These are phyloP conservation scores for Metallyticus violacea DNA, from an alignment of 2,888 invertebrate genomes.

Conservation along the genomic window DNA sequence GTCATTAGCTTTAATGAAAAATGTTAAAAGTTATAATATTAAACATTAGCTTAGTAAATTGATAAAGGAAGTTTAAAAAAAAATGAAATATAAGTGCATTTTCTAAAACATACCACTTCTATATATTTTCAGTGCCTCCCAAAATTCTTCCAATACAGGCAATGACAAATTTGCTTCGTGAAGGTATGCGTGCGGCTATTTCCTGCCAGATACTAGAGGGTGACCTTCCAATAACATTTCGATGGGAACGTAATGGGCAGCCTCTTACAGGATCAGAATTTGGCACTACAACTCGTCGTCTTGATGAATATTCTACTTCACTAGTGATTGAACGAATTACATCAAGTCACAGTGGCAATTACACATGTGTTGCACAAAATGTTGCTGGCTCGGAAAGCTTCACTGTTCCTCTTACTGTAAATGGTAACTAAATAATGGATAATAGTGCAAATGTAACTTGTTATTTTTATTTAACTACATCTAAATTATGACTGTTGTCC, in stretches of 20 bases:
- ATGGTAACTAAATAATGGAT: slow-evolving; percentile 55
- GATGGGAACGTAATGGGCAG: slow-evolving; percentile 87
- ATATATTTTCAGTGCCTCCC: slow-evolving; percentile 71
- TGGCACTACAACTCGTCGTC: slow-evolving; percentile 56
- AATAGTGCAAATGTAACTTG: too few species aligned
- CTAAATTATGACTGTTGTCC: too few species aligned
- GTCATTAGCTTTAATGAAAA: neutral
- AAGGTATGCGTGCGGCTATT: slow-evolving; percentile 76
- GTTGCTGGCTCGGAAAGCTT: slow-evolving; percentile 76
- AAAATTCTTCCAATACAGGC: slow-evolving; percentile 82
- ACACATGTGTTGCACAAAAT: slow-evolving; percentile 89
- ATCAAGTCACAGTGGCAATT: slow-evolving; percentile 83
- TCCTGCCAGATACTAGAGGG: slow-evolving; percentile 90
- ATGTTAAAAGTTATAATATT: too few species aligned
- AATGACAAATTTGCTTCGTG: slow-evolving; percentile 71
- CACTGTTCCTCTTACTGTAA: slow-evolving; percentile 76
- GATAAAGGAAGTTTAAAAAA: neutral
- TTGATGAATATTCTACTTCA: slow-evolving; percentile 83
- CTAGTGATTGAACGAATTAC: slow-evolving; percentile 82
- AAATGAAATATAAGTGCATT: neutral
- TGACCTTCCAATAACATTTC: slow-evolving; percentile 86
- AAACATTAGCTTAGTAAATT: too few species aligned
- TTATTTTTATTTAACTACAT: too few species aligned
- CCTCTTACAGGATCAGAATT: slow-evolving; percentile 61
- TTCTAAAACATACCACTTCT: too few species aligned